Evolutionary conservation across 2,797 vertebrate species (phyloP), one percentile per base, ranked within the genome.

Genomic region (Gobionotothen gibberifrons): DNA sequence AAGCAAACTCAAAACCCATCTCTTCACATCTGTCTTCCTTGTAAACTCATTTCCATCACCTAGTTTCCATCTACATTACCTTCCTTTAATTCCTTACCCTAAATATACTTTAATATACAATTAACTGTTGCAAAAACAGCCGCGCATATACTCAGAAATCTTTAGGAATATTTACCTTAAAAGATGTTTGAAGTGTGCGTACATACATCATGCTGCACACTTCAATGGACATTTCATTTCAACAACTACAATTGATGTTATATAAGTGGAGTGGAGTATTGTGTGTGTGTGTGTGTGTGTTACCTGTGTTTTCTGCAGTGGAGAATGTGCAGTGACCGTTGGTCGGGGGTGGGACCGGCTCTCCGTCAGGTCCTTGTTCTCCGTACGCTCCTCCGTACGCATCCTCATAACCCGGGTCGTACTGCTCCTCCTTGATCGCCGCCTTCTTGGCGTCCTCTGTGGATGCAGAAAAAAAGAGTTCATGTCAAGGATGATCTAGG

Each of bases 341-440:
- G 44, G 76, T 90, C 62, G 93, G 88, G 58, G 39, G 42, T 12
- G 47, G 22, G 10, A 69, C 17, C 21, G 19, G 74, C 7, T 43
- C 77, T 26, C 51, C 88, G 17, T 92, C 94, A 0, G 73, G 47
- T 0, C 85, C 92, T 47, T 64, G 89, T 46, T 95, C 95, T 0
- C 81, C 68, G 16, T 96, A 97, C 1, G 92, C 93, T 40, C 97
- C 96, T 0, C 97, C 97, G 2, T 95, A 98, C 0, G 98, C 97
- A 1, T 96, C 96, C 82, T 99, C 98, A 2, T 99, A 99, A 44
- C 98, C 98, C 0, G 98, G 98, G 73, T 99, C 98, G 0, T 99
- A 98, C 75, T 96, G 95, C 86, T 99, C 98, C 92, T 99, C 97
- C 90, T 99, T 99, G 52, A 99, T 96, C 3, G 98, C 96, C 94